Percentiles rank a stretch among this genome's conserved stretches.
Conservation (phyloP, 2,113 vertebrate species). For the Meleagris gallopavo region DNA sequence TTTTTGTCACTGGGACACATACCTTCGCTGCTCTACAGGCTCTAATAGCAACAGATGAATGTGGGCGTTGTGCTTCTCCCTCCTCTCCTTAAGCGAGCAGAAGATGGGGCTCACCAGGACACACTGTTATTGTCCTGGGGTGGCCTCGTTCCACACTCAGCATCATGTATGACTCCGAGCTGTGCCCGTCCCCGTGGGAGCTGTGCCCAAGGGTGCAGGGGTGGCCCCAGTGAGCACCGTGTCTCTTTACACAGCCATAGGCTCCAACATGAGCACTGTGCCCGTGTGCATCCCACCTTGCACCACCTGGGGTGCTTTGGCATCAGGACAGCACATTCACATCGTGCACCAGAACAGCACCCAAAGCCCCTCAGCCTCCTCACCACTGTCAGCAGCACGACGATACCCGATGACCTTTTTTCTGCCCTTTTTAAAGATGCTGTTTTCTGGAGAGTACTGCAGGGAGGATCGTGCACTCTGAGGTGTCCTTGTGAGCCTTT, state of each 20-base stretch:
- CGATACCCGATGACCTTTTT: accelerated
- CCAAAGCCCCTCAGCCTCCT: background rate
- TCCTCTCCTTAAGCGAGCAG: constrained; percentile 40
- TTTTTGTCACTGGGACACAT: constrained; percentile 45
- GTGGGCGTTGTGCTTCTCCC: constrained; percentile 30
- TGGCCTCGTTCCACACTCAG: background rate
- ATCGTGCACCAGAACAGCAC: background rate
- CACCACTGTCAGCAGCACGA: background rate
- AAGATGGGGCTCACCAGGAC: constrained; percentile 8
- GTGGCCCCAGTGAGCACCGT: background rate
- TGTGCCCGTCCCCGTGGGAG: background rate
- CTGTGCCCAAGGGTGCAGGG: background rate
- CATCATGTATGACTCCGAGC: constrained; percentile 3
- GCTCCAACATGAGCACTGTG: background rate
- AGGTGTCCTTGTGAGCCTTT: background rate
- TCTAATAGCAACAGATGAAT: constrained; percentile 69
- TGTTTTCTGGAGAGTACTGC: background rate
- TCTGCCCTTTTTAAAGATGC: background rate
- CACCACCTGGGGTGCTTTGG: too few species aligned
- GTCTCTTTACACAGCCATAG: background rate
- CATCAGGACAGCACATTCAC: too few species aligned
- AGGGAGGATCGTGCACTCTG: background rate
- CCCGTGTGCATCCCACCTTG: background rate
- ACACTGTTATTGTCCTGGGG: background rate
- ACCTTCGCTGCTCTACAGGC: constrained; percentile 34